Percentiles rank a stretch among this genome's conserved stretches.
Conservation (phyloP, 2,888 invertebrate species). For the Rhamnusium bicolor region DNA sequence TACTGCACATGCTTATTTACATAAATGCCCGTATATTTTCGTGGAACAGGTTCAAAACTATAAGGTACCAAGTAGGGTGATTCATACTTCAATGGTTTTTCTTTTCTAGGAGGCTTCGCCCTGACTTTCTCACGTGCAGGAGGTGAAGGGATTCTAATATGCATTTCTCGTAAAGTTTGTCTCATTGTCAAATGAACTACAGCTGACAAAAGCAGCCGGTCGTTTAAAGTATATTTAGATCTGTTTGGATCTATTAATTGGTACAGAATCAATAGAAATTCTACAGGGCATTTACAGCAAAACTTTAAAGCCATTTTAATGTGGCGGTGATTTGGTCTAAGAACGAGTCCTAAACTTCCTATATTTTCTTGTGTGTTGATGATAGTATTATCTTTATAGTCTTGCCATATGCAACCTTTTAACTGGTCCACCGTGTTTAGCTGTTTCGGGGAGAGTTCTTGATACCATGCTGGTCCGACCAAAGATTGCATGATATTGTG, state of each 20-base stretch:
- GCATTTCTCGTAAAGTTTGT: slow-evolving; percentile 66
- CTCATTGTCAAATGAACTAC: slow-evolving; percentile 67
- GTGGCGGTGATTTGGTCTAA: slow-evolving; percentile 58
- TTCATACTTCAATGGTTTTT: slow-evolving; percentile 49
- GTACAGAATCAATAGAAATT: slow-evolving; percentile 67
- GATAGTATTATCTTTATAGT: slow-evolving; percentile 55
- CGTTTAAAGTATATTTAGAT: slow-evolving; percentile 65
- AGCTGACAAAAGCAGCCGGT: slow-evolving; percentile 66
- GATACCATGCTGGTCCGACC: slow-evolving; percentile 67
- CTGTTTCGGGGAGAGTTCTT: slow-evolving; percentile 67
- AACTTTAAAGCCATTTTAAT: slow-evolving; percentile 61
- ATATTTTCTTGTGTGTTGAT: slow-evolving; percentile 60
- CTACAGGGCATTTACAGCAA: slow-evolving; percentile 64
- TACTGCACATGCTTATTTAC: slow-evolving; percentile 61
- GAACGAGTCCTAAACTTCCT: slow-evolving; percentile 61
- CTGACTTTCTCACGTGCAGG: slow-evolving; percentile 46
- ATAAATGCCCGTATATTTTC: slow-evolving; percentile 59
- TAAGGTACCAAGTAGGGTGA: slow-evolving; percentile 66
- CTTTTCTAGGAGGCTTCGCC: slow-evolving; percentile 31
- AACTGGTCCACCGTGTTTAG: slow-evolving; percentile 60
- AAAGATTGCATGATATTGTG: slow-evolving; percentile 13
- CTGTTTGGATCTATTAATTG: slow-evolving; percentile 64
- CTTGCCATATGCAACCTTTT: slow-evolving; percentile 48
- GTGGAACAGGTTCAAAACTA: slow-evolving; percentile 48
- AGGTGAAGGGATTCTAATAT: slow-evolving; percentile 69